Evolutionary conservation across 64 coral and sea anemone genomes (phyloP), one percentile per base, ranked within the genome.

Genomic region (Stichodactyla helianthus): DNA sequence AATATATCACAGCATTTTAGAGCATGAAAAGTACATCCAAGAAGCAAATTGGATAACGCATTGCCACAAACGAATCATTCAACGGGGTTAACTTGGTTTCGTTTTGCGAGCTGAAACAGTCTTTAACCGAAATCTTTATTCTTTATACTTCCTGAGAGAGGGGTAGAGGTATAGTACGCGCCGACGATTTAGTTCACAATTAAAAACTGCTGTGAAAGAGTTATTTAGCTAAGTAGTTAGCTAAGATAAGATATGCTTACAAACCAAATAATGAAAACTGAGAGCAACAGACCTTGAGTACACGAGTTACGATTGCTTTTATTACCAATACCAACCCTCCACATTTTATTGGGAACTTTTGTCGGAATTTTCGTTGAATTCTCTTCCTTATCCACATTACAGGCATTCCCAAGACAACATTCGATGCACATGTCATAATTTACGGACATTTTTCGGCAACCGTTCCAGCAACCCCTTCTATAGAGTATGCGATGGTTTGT

Each of bases 371-470:
- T 23, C 20, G 83, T 84, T 4, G 56, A 20, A 28, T 51, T 61
- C 31, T 82, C 53, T 60, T 25, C 10, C 16, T 84, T 84, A 15
- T 16, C 44, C 61, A 50, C 53, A 60, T 92, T 92, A 55, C 90
- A 92, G 12, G 64, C 60, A 60, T 92, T 9, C 1, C 77, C 90
- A 82, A 56, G n/a, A 51, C 90, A 92, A 55, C 90, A 92, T n/a
- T 84, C 54, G 15, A 84, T 84, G 28, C 83, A 84, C 83, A 84
- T 84, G 0, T 84, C 55, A 31, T 84, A 84, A 19, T 58, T 63
- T 15, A 84, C 83, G 10, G 10, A 2, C 14, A 84, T 62, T 16
- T 58, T 84, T 23, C 56, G 54, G 27, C 83, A 84, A 26, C 53
- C 83, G n/a, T 84, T 51, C 83, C 83, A 84, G 55, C 83, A 84